phyloP scores from a whole-genome alignment of 2,888 invertebrate species.

The Trissoscelio sp. region DNA sequence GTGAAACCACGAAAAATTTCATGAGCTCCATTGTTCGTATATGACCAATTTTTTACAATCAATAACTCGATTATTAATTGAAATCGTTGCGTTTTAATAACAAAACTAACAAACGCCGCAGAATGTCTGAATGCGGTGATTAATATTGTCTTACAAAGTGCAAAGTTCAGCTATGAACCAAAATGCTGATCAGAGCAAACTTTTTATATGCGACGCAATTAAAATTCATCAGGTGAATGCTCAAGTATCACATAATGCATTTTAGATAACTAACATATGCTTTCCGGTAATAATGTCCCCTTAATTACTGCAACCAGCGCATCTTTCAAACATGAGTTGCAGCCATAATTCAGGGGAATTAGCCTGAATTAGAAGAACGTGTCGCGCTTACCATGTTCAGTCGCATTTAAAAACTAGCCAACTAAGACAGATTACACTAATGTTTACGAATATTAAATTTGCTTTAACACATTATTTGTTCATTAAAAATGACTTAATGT shows the following conservation, averaged over 20 bases:
- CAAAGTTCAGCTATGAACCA: no score
- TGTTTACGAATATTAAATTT: conserved; percentile 13
- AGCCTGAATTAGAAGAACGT: conserved; percentile 23
- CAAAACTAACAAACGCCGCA: neutral
- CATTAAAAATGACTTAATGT: neutral
- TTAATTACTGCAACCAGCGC: conserved; percentile 43
- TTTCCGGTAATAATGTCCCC: conserved; percentile 34
- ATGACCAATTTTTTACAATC: neutral
- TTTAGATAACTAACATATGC: conserved; percentile 41
- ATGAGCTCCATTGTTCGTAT: neutral
- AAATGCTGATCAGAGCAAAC: conserved; percentile 13
- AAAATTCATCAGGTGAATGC: conserved; percentile 19
- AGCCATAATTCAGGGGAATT: conserved; percentile 42
- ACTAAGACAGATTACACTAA: neutral
- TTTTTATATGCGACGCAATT: conserved; percentile 23
- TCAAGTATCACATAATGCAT: conserved; percentile 26
- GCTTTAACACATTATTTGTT: neutral
- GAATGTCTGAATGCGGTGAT: no score
- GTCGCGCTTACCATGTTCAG: conserved; percentile 16
- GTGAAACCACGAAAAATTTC: conserved; percentile 40
- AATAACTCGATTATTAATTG: conserved; percentile 11
- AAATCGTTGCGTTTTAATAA: no score
- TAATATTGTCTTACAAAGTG: conserved; percentile 18
- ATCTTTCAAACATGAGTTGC: conserved; percentile 40
- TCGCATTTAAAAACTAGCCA: conserved; percentile 6